Evolutionary conservation across 2,113 vertebrate genomes (phyloP), one percentile per base, ranked within the genome.

Genomic region (Donacobius atricapilla): DNA sequence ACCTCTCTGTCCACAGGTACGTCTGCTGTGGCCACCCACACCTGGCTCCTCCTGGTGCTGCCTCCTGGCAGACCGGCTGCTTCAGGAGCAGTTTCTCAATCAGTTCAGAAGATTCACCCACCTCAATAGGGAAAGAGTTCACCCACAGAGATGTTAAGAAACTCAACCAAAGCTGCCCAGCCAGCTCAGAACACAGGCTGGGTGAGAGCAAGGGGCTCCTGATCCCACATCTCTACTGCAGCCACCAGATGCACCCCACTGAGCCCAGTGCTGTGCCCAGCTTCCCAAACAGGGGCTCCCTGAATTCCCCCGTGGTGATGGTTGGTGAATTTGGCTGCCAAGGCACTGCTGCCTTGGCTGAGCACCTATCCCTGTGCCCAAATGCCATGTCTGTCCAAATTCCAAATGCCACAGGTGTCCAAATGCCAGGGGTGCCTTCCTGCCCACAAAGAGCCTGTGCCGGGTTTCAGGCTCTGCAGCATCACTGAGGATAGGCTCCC

Each of bases 121-220:
- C 51, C 44, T 81, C 0, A 28, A 92, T 24, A 87, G 91, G 81
- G 69, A 92, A 92, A 61, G 33, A 87, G 37, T n/a, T 87, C 3
- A 11, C 73, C 83, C 87, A 82, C 83, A 82, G 37, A n/a, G 33
- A 54, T 33, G 4, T 71, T 57, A 91, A 89, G 80, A 87, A 91
- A 84, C 37, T 66, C 73, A 89, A 47, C 35, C 72, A 21, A 94
- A 94, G 89, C 44, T 75, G 77, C 72, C 65, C 83, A 79, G 77
- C 77, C 57, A 91, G 93, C 77, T 56, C n/a, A 16, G 31, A 61
- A 71, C 4, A 3, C 33, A 64, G 44, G 72, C 0, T 81, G 64
- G 50, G 58, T 3, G 17, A 72, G 23, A 83, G 63, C 37, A 48
- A 76, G 83, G n/a, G 63, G 33, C 68, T 92, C 72, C 89, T 20